Evolutionary conservation across 2,113 vertebrate species (phyloP).

Genomic region (Nettapus auritus): DNA sequence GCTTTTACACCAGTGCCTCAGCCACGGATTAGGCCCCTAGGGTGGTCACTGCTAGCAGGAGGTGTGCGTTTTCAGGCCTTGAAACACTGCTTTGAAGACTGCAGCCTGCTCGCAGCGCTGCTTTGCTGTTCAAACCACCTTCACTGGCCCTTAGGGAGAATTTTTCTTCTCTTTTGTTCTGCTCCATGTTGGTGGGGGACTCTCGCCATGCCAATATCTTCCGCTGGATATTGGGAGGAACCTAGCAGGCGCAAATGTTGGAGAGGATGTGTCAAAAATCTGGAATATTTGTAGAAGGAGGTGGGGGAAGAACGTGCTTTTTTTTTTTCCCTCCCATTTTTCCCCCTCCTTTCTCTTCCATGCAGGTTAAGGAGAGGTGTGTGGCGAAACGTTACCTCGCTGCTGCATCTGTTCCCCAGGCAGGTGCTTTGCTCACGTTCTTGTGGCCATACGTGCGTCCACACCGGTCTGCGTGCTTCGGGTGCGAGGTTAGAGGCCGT

Average conservation of each 20-base stretch:
- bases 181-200: neutral
- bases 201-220: neutral
- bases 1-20: neutral
- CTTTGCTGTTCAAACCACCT: neutral
- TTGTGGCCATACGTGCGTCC: neutral
- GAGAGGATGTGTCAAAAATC: conserved; percentile 26
- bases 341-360: neutral
- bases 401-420: neutral
- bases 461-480: accelerated
- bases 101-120: neutral
- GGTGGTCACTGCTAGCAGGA: neutral
- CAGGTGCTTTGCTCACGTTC: neutral
- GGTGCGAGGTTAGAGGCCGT: neutral
- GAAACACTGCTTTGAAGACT: neutral
- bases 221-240: neutral
- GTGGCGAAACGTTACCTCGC: accelerated
- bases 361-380: neutral
- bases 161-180: neutral
- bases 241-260: neutral
- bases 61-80: neutral
- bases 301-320: neutral
- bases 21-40: neutral
- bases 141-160: neutral
- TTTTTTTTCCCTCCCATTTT: no score
- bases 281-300: neutral